Evolutionary conservation across 2,113 vertebrate species (phyloP).

Genomic region (Chinchilla lanigera): DNA sequence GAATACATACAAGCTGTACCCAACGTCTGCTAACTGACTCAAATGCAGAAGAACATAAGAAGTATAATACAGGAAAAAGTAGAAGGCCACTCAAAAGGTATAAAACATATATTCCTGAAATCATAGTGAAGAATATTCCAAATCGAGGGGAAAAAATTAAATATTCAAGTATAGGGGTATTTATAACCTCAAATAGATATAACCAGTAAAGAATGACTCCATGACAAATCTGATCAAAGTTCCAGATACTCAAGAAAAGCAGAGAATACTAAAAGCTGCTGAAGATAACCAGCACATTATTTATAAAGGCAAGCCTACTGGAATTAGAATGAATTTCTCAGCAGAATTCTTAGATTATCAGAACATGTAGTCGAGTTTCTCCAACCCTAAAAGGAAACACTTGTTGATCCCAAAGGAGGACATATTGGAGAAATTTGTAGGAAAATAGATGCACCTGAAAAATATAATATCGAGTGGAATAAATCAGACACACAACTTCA

Average conservation of each 20-base stretch:
- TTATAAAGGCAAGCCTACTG: neutral
- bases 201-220: neutral
- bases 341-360: neutral
- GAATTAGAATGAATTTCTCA: neutral
- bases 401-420: neutral
- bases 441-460: neutral
- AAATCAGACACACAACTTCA: neutral
- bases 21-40: neutral
- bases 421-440: neutral
- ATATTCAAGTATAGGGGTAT: neutral
- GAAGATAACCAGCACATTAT: neutral
- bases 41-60: neutral
- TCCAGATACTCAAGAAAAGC: neutral
- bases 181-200: neutral
- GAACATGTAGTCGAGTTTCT: neutral
- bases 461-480: neutral
- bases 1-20: neutral
- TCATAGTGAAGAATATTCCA: neutral
- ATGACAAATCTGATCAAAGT: neutral
- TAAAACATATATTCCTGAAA: neutral
- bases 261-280: neutral
- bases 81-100: neutral
- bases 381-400: neutral
- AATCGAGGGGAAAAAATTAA: neutral
- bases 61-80: neutral